A percentile compares a stretch with the other conserved stretches of the same genome.
phyloP scores from a whole-genome alignment of 2,888 invertebrate genomes.

The Calameuta idolon region DNA sequence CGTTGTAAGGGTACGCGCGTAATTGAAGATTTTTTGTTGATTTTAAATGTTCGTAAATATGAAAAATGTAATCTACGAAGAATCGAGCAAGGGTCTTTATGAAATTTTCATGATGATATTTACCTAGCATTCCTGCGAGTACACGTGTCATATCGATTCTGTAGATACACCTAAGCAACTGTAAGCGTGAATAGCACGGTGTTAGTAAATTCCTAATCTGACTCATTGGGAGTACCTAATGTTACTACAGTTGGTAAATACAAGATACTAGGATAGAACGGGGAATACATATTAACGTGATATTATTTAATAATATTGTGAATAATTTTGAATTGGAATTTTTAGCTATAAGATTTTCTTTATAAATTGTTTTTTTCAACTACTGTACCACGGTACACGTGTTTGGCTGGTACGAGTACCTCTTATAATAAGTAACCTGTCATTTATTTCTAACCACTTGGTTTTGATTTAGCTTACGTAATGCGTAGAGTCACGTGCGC shows the following conservation, averaged over 20 bases:
- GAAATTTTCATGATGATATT: conserved; percentile 16
- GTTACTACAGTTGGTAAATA: neutral
- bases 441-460: neutral
- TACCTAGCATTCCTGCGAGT: conserved; percentile 43
- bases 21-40: neutral
- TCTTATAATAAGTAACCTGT: neutral
- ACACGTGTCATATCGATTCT: conserved; percentile 53
- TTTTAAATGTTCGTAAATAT: neutral
- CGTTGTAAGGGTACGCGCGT: neutral
- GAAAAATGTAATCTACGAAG: neutral
- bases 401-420: neutral
- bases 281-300: neutral
- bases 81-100: neutral
- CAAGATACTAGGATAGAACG: neutral
- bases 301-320: neutral
- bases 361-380: neutral
- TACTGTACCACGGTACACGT: neutral
- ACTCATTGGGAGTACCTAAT: conserved; percentile 44
- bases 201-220: conserved; percentile 51
- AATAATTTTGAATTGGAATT: neutral
- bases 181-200: conserved; percentile 21
- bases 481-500: conserved; percentile 3
- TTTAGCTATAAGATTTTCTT: neutral
- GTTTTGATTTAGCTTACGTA: neutral
- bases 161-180: conserved; percentile 26